Conservation (phyloP, 64 coral and sea anemone genomes). For the Stylophora pistillata region DNA sequence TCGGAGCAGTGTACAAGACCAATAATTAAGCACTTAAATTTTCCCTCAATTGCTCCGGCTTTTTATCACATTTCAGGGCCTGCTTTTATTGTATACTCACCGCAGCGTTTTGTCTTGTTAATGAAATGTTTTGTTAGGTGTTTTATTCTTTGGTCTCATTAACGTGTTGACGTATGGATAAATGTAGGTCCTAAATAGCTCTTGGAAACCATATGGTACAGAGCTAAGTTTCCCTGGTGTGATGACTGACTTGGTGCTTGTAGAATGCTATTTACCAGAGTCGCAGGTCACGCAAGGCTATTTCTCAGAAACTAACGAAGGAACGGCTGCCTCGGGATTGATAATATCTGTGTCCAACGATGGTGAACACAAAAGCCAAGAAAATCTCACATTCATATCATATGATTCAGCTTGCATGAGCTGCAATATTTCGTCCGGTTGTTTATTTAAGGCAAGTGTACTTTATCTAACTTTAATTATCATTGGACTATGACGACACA, state of each 20-base stretch:
- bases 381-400: constrained; percentile 35
- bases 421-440: constrained; percentile 2
- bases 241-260: constrained; percentile 51
- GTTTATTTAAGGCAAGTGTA: not conserved
- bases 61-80: too few relatives aligned
- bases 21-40: too few relatives aligned
- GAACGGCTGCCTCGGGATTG: constrained; percentile 41
- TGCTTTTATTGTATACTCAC: too few relatives aligned
- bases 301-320: not conserved
- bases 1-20: too few relatives aligned
- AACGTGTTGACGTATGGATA: not conserved
- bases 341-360: constrained; percentile 48
- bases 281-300: constrained; percentile 18
- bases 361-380: constrained; percentile 20
- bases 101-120: not conserved
- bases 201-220: not conserved
- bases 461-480: not conserved
- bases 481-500: too few relatives aligned
- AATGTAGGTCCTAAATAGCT: not conserved
- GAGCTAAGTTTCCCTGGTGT: constrained; percentile 9
- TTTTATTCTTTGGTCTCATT: too few relatives aligned
- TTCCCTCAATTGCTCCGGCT: too few relatives aligned
- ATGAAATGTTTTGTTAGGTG: not conserved
- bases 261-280: constrained; percentile 39
- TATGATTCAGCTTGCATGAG: constrained; percentile 59